Evolutionary conservation across 2,113 vertebrate species (phyloP).

Genomic region (Limanda limanda): DNA sequence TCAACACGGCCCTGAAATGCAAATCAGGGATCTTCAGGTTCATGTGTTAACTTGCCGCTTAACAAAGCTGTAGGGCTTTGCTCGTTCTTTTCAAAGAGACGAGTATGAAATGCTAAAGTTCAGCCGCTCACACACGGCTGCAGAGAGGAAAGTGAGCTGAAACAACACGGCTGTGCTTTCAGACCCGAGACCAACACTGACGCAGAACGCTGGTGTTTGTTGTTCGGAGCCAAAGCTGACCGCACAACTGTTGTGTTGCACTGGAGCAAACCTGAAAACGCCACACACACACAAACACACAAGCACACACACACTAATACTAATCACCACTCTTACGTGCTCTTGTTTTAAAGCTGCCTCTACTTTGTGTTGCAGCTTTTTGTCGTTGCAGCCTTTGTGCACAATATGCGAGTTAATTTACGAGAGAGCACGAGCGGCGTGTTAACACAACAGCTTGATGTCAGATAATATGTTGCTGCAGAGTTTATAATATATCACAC

Average conservation of each 20-base stretch:
- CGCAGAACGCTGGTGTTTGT: slow-evolving; percentile 2
- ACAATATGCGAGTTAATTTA: neutral
- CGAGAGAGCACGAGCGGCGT: too few relatives aligned
- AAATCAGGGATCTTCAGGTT: slow-evolving; percentile 64
- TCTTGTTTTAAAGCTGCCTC: neutral
- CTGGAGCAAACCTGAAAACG: neutral
- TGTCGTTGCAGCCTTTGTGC: too few relatives aligned
- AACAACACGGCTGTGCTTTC: slow-evolving; percentile 35
- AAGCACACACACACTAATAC: neutral
- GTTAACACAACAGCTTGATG: too few relatives aligned
- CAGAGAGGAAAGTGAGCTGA: slow-evolving; percentile 49
- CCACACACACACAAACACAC: neutral
- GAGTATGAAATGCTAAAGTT: slow-evolving; percentile 56
- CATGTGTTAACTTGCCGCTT: slow-evolving; percentile 77
- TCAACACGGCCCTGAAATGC: slow-evolving; percentile 58
- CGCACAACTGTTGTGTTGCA: neutral
- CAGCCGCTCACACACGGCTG: slow-evolving; percentile 44
- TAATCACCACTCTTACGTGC: neutral
- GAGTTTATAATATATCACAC: too few relatives aligned
- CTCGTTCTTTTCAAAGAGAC: slow-evolving; percentile 59
- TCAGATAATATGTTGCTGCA: neutral
- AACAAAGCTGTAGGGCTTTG: slow-evolving; percentile 72
- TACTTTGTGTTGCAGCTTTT: neutral
- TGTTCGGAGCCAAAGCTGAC: neutral
- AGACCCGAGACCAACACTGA: neutral